Base-by-base conservation (phyloP, 1,140 invertebrate species). In the Bicyclus anynana region DNA sequence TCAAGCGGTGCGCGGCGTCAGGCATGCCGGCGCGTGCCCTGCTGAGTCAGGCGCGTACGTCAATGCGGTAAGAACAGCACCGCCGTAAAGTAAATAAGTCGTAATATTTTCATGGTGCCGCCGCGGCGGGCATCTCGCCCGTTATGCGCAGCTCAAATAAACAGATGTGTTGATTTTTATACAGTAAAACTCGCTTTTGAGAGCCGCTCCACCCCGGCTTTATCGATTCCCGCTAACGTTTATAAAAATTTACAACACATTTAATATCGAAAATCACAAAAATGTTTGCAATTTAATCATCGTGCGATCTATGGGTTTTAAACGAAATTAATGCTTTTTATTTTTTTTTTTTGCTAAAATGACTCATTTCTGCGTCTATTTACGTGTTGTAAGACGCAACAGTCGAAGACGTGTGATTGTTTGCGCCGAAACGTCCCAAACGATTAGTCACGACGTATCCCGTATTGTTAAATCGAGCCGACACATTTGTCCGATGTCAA, bases 41-140 rank as follows among this genome's bases (percentile, higher is more conserved):
- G 74, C 69, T 84, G 74, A 84, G 49, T 84, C 75, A 80, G 50
- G 46, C 60, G 53, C 62, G 57, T 69, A 81, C 80, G 78, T 81
- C 78, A 82, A 67, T 72, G 77, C 69, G 65, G 67, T 74, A 73
- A 74, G 73, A 78, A 69, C 73, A 74, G 67, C 68, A 77, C 74
- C 62, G 71, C 69, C 70, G 67, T 87, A 82, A 82, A 84, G 80
- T 84, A 87, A 85, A 85, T 87, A 84, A 82, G 70, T 83, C 80
- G 82, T 83, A 83, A 85, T 83, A 83, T 83, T 85, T 82, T 79
- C 74, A 80, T 80, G 76, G 77, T 74, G 78, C 77, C 77, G 75
- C 77, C 73, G 70, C 58, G 74, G 69, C 77, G 76, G 65, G 67
- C 59, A 64, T 60, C 53, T 67, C 59, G 67, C 54, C 58, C 58